phyloP scores from a whole-genome alignment of 2,113 vertebrate species.

The Turdus rufiventris region DNA sequence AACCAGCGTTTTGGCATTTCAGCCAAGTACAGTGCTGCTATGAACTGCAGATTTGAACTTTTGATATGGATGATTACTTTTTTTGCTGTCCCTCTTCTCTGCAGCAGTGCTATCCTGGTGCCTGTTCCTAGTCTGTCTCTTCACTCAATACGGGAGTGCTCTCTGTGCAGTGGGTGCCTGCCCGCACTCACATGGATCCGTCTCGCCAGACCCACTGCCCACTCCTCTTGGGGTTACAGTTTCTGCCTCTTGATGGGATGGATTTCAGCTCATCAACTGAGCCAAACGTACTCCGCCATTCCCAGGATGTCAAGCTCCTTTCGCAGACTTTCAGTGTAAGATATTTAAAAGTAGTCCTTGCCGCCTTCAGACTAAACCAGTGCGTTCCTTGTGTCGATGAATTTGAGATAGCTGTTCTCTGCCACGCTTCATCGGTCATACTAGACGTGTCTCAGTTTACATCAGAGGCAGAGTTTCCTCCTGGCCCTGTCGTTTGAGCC shows the following conservation, averaged over 20 bases:
- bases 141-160: rapidly evolving
- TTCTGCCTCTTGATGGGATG: not conserved
- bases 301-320: not conserved
- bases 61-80: not conserved
- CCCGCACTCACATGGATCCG: rapidly evolving
- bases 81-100: not conserved
- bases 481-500: not conserved
- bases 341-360: not conserved
- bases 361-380: not conserved
- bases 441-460: not conserved
- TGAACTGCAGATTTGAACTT: not conserved
- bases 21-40: not conserved
- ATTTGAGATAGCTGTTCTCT: not conserved
- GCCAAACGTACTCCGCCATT: not conserved
- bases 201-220: not conserved
- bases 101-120: not conserved
- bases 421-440: not conserved
- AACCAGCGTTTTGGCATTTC: not conserved
- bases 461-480: not conserved
- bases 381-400: not conserved
- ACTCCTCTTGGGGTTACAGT: not conserved
- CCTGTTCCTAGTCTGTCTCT: rapidly evolving
- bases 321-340: not conserved
- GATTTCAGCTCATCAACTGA: not conserved
- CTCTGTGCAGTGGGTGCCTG: not conserved